These are phyloP conservation scores for Cancer borealis DNA, from an alignment of 2,888 invertebrate species.

Conservation along the genomic window DNA sequence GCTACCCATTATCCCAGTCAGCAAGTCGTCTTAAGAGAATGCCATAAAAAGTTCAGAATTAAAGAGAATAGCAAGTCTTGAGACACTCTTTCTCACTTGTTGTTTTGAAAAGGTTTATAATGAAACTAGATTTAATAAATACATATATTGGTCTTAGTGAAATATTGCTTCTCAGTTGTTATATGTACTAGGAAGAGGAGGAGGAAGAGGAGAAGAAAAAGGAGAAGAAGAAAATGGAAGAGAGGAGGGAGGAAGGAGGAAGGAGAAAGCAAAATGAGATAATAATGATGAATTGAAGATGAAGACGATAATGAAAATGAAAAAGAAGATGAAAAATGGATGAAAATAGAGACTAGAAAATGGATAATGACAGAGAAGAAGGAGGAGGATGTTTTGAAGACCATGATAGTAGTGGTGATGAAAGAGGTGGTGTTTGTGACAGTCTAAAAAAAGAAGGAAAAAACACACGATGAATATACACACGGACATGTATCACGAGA, in stretches of 20 bases:
- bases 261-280: too few species aligned
- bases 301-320: too few species aligned
- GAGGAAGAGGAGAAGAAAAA: neutral
- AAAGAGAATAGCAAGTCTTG: neutral
- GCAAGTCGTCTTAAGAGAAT: constrained; percentile 7
- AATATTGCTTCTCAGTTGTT: neutral
- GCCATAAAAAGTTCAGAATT: neutral
- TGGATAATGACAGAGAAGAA: neutral
- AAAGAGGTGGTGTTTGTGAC: neutral
- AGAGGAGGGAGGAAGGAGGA: too few species aligned
- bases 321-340: too few species aligned
- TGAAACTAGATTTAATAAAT: neutral
- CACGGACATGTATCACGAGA: neutral
- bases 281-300: too few species aligned
- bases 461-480: neutral
- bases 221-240: too few species aligned
- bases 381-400: neutral
- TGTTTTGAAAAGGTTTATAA: neutral
- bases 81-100: neutral
- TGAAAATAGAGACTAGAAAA: neutral
- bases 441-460: neutral
- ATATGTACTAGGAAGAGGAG: neutral
- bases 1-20: constrained; percentile 6
- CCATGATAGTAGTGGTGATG: neutral
- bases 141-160: neutral